These are phyloP conservation scores for Alectoris magna DNA, from an alignment of 2,797 vertebrate species.

Conservation along the genomic window DNA sequence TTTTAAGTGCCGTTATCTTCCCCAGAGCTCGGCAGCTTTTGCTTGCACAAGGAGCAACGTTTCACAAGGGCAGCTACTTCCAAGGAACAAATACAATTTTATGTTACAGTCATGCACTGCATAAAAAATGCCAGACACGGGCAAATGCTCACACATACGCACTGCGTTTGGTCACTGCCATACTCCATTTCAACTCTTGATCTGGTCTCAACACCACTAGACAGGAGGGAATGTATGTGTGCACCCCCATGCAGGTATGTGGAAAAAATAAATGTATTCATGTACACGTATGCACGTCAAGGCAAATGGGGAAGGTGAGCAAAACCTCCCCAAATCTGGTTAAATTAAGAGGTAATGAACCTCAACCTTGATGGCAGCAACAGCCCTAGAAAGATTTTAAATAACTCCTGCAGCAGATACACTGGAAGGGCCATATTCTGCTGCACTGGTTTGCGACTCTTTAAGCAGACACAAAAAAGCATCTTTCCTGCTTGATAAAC, in stretches of 20 bases:
- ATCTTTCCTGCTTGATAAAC: background rate
- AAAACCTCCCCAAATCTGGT: constrained; percentile 35
- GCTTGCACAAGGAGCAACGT: background rate
- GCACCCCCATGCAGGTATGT: background rate
- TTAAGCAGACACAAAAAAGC: background rate
- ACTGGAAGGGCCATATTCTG: background rate
- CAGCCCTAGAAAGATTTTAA: constrained; percentile 25
- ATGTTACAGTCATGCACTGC: background rate
- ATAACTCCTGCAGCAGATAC: constrained; percentile 6
- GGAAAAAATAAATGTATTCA: background rate
- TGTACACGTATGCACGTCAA: background rate
- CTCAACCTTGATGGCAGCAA: constrained; percentile 45
- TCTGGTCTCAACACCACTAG: constrained; percentile 28
- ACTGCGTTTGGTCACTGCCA: background rate
- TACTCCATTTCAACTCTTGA: background rate
- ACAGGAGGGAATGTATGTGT: background rate
- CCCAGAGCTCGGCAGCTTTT: background rate
- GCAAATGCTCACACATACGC: background rate
- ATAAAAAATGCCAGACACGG: background rate
- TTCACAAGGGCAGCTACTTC: background rate
- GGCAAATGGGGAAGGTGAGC: constrained; percentile 37
- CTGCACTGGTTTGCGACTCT: background rate
- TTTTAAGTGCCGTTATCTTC: fast-evolving
- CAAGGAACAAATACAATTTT: background rate
- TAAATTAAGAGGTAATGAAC: constrained; percentile 47